Evolutionary conservation across 2,113 vertebrate species (phyloP).

Genomic region (Gila orcuttii): DNA sequence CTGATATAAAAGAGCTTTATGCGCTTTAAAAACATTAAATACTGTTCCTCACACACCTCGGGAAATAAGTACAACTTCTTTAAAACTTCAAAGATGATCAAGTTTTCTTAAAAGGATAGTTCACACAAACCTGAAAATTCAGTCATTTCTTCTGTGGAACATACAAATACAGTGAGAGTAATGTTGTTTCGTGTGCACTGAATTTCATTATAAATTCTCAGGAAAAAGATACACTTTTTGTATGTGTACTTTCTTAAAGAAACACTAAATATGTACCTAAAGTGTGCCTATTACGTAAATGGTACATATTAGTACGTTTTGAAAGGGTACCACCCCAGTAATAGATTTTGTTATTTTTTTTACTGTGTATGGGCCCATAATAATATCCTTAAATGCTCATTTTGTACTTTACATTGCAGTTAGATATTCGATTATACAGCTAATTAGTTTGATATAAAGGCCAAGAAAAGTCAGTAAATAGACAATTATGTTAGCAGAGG

Average conservation of each 20-base stretch:
- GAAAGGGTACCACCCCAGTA: too few species aligned
- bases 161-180: not conserved
- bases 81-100: not conserved
- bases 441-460: not conserved
- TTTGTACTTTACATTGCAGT: not conserved
- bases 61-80: constrained; percentile 5
- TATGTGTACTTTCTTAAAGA: too few species aligned
- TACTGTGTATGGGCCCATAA: not conserved
- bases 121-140: too few species aligned
- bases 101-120: not conserved
- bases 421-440: not conserved
- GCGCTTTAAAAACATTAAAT: not conserved
- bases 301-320: not conserved
- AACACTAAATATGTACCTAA: too few species aligned
- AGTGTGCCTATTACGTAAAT: too few species aligned
- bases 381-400: not conserved
- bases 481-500: not conserved
- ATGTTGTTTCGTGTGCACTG: not conserved
- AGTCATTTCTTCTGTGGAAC: not conserved
- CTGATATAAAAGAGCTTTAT: not conserved
- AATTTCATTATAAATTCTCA: not conserved
- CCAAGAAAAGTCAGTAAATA: not conserved
- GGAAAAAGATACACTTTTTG: too few species aligned
- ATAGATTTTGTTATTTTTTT: too few species aligned
- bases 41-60: not conserved